Evolutionary conservation across 64 coral and sea anemone species (phyloP).

Genomic region (Cladopsammia gracilis): DNA sequence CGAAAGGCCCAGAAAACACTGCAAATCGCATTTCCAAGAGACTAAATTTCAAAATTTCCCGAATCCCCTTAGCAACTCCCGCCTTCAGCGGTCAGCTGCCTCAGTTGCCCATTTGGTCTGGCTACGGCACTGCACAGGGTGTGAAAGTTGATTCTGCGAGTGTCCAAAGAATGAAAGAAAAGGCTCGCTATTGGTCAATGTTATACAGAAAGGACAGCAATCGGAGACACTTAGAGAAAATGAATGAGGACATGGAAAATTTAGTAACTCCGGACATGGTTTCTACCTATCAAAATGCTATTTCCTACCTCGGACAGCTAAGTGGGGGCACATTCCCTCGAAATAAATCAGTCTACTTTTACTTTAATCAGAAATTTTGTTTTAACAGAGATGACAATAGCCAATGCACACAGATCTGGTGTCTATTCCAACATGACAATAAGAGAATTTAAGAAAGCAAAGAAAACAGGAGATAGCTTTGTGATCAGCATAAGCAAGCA

Average conservation of each 20-base stretch:
- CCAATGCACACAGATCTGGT: slow-evolving; percentile 32
- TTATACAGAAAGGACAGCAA: neutral
- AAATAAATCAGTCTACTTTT: neutral
- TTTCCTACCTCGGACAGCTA: neutral
- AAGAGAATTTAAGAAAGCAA: too few relatives aligned
- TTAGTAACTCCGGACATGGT: neutral
- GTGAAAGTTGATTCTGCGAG: neutral
- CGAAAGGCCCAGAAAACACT: too few relatives aligned
- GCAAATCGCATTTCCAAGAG: too few relatives aligned
- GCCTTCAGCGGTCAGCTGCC: too few relatives aligned
- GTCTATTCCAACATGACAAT: neutral
- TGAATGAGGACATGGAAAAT: neutral
- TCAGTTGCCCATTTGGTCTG: too few relatives aligned
- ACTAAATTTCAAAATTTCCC: too few relatives aligned
- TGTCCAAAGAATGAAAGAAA: neutral
- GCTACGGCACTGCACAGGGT: too few relatives aligned
- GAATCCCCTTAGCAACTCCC: too few relatives aligned
- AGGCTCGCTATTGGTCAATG: neutral
- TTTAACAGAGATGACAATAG: slow-evolving; percentile 19
- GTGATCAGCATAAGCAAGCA: neutral
- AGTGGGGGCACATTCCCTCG: neutral
- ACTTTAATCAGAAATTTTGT: neutral
- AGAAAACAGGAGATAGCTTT: too few relatives aligned
- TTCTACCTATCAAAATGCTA: neutral
- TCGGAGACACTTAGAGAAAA: neutral